Evolutionary conservation across 1,140 invertebrate genomes (phyloP).

Genomic region (Gryon sp.): DNA sequence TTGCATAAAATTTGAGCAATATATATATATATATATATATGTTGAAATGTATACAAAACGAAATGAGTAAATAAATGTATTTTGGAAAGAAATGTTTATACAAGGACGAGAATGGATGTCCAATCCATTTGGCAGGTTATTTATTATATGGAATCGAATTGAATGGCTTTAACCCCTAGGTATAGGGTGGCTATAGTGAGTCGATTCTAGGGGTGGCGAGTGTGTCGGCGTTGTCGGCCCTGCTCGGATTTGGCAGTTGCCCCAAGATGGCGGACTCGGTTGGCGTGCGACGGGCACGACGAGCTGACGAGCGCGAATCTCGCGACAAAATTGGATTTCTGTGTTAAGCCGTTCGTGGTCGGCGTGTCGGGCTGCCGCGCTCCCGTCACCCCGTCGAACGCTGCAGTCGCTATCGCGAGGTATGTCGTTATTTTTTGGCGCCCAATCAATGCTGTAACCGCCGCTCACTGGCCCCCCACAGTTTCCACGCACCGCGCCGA

Average conservation of each 20-base stretch:
- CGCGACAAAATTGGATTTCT: constrained; percentile 70
- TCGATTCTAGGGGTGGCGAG: constrained; percentile 25
- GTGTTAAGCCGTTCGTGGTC: constrained; percentile 70
- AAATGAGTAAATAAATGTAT: too few species aligned
- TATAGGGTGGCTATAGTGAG: background rate
- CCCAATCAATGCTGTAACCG: constrained; percentile 4
- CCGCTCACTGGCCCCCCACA: background rate
- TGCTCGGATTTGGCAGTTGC: constrained; percentile 67
- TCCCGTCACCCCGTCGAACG: constrained; percentile 40
- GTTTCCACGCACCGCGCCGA: background rate
- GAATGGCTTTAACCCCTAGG: too few species aligned
- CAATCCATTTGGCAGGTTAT: too few species aligned
- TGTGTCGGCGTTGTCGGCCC: constrained; percentile 50
- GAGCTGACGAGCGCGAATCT: constrained; percentile 72
- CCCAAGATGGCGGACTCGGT: constrained; percentile 73
- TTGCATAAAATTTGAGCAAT: too few species aligned
- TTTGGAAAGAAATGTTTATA: too few species aligned
- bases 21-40: too few species aligned
- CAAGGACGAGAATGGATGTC: too few species aligned
- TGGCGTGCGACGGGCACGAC: constrained; percentile 69
- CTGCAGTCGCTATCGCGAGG: constrained; percentile 53
- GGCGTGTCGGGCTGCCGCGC: constrained; percentile 45
- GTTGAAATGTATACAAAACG: too few species aligned
- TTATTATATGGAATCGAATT: too few species aligned
- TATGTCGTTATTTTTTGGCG: constrained; percentile 61